A percentile compares a stretch with the other conserved stretches of the same genome.
phyloP scores from a whole-genome alignment of 1,140 invertebrate species.

The Geopemphigus sp. region DNA sequence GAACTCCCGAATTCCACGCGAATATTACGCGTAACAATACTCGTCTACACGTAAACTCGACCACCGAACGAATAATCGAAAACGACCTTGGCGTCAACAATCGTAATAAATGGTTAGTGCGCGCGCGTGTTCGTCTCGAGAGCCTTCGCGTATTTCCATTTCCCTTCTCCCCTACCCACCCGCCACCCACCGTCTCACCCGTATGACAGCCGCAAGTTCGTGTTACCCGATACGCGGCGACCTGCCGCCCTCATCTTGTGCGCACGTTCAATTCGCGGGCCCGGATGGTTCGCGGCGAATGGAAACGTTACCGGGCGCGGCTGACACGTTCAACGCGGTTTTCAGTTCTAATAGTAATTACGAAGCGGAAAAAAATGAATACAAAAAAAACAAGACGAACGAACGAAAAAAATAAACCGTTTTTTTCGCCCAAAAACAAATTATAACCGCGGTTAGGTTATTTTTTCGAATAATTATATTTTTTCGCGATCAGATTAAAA shows the following conservation, averaged over 20 bases:
- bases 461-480: not conserved
- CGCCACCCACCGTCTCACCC: too few species aligned
- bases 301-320: conserved; percentile 3
- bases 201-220: not conserved
- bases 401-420: not conserved
- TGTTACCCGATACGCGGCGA: not conserved
- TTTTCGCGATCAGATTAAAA: conserved; percentile 1
- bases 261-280: not conserved
- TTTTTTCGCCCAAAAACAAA: not conserved
- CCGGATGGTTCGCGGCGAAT: not conserved
- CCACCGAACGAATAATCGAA: too few species aligned
- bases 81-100: too few species aligned
- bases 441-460: conserved; percentile 4
- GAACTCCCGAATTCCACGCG: too few species aligned
- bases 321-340: not conserved
- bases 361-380: too few species aligned
- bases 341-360: not conserved
- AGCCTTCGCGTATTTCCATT: too few species aligned
- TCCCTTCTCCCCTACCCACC: too few species aligned
- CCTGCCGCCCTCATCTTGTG: not conserved
- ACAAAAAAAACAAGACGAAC: not conserved
- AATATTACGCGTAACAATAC: too few species aligned
- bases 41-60: too few species aligned
- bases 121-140: too few species aligned
- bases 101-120: too few species aligned